These are phyloP conservation scores for Chrysina gloriosa DNA, from an alignment of 2,888 invertebrate species.

Conservation along the genomic window DNA sequence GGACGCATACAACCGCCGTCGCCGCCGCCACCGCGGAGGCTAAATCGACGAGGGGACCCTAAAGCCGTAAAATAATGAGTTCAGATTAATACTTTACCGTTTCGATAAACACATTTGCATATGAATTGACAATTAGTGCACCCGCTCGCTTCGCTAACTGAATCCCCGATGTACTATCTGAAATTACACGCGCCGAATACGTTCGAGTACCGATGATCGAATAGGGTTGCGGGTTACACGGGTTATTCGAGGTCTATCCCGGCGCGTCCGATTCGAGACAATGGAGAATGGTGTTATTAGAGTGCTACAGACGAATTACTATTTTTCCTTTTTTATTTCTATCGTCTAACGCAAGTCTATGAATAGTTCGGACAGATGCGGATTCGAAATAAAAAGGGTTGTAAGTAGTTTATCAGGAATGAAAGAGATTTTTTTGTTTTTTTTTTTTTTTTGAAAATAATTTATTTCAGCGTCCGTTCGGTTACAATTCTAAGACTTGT, in stretches of 20 bases:
- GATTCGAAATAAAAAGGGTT: background rate
- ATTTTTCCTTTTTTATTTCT: background rate
- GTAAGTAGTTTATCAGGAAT: too few species aligned
- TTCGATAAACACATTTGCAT: conserved; percentile 64
- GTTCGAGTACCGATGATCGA: background rate
- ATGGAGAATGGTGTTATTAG: conserved; percentile 8
- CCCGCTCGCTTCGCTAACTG: conserved; percentile 54
- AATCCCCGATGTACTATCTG: conserved; percentile 35
- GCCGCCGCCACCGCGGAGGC: too few species aligned
- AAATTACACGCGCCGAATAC: conserved; percentile 20
- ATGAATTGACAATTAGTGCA: conserved; percentile 66
- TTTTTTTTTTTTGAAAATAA: too few species aligned
- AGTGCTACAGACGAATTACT: background rate
- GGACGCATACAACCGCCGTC: conserved; percentile 21
- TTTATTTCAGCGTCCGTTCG: too few species aligned
- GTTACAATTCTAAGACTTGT: too few species aligned
- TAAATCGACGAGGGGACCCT: conserved; percentile 56
- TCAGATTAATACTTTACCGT: conserved; percentile 64
- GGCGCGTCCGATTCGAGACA: conserved; percentile 1
- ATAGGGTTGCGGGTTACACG: conserved; percentile 1
- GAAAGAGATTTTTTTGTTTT: too few species aligned
- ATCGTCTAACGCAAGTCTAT: background rate
- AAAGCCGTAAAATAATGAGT: conserved; percentile 65
- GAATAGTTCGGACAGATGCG: background rate
- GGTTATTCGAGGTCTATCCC: background rate